Conservation (phyloP, 1,140 invertebrate genomes). For the Laodelphax striatellus region DNA sequence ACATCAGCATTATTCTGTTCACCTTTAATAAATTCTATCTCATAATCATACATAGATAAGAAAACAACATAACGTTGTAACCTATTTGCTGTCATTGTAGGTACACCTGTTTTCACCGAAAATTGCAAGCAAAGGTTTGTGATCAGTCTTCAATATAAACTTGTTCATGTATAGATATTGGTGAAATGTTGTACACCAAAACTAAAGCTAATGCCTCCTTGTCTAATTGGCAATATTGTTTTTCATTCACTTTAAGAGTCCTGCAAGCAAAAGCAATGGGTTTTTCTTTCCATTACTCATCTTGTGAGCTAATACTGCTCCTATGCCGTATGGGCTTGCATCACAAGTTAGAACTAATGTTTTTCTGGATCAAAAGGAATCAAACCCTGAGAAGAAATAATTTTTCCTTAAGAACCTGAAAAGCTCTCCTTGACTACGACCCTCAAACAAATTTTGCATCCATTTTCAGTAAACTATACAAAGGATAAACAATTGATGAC, state of each 20-base stretch:
- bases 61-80: constrained; percentile 28
- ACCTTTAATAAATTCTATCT: constrained; percentile 24
- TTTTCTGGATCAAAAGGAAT: too few relatives aligned
- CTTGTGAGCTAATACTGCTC: too few relatives aligned
- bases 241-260: too few relatives aligned
- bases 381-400: too few relatives aligned
- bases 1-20: constrained; percentile 25
- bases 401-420: constrained; percentile 13
- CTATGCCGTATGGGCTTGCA: too few relatives aligned
- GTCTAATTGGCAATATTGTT: too few relatives aligned
- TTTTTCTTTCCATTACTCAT: too few relatives aligned
- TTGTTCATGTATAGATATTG: constrained; percentile 32
- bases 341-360: too few relatives aligned
- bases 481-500: background rate
- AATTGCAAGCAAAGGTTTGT: constrained; percentile 33
- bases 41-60: constrained; percentile 28
- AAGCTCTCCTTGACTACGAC: constrained; percentile 11
- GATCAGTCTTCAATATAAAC: constrained; percentile 35
- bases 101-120: constrained; percentile 30
- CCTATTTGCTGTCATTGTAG: constrained; percentile 22
- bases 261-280: too few relatives aligned
- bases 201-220: too few relatives aligned
- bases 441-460: constrained; percentile 11
- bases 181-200: too few relatives aligned
- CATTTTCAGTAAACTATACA: constrained; percentile 9